Percentiles rank a stretch among this genome's conserved stretches.
phyloP scores from a whole-genome alignment of 2,113 vertebrate genomes.

The Micronycteris hirsuta region DNA sequence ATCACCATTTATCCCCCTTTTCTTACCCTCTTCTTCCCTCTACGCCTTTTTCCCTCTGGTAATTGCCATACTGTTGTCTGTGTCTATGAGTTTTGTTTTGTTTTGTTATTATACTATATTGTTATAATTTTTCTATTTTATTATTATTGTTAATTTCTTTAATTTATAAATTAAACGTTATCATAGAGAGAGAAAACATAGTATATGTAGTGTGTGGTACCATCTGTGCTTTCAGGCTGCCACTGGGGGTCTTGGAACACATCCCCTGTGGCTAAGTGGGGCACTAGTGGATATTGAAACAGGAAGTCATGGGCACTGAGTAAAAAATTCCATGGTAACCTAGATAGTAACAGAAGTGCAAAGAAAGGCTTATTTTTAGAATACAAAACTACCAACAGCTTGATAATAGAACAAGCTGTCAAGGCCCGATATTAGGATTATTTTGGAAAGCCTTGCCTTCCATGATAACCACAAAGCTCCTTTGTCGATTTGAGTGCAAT shows the following conservation, averaged over 20 bases:
- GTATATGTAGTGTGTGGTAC: background rate
- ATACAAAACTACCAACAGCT: background rate
- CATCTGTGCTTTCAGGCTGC: background rate
- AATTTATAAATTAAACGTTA: background rate
- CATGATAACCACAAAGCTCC: background rate
- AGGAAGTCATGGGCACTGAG: background rate
- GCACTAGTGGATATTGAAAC: background rate
- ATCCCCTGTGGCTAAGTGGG: background rate
- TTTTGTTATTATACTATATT: background rate
- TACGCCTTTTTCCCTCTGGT: background rate
- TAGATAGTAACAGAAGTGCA: background rate
- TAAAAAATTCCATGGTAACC: background rate
- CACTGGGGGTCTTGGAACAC: background rate
- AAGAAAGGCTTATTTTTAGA: background rate
- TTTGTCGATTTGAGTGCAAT: background rate
- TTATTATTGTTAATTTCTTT: background rate
- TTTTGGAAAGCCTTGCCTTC: conserved; percentile 6
- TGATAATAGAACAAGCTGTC: background rate
- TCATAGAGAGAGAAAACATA: background rate
- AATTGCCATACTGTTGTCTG: background rate
- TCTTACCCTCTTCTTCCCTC: background rate
- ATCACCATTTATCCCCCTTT: background rate
- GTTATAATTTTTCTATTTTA: background rate
- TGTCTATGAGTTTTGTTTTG: background rate
- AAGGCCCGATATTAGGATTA: background rate